Evolutionary conservation across 2,113 vertebrate species (phyloP), one percentile per base, ranked within the genome.

Genomic region (Xenopus laevis): DNA sequence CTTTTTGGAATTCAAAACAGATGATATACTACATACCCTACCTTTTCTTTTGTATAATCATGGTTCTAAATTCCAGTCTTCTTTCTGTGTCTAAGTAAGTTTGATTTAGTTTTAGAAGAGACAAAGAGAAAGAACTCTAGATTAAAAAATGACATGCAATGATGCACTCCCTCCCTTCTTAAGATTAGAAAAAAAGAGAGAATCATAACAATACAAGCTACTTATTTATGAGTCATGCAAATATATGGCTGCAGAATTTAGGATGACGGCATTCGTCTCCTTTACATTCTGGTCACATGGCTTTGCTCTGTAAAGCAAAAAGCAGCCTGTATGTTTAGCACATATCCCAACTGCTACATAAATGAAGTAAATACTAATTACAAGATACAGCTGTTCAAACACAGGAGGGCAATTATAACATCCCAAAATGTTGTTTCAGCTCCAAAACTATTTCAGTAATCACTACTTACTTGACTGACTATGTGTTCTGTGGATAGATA

Each of bases 311-410:
- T 15, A 79, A 23, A 78, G 18, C 77, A 4, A n/a, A 79, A 59
- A 72, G 0, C 63, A 55, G 27, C 63, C 72, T 7, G 13, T 59
- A 77, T 12, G 67, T 79, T 67, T 77, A 80, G 57, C 68, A 46
- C 6, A 79, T 83, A 81, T 81, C 60, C 83, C 82, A 85, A 77
- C 23, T 78, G 1, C 20, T 72, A 47, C 52, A 60, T 68, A 84
- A 85, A 78, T 71, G 1, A 83, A 77, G 45, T 47, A 86, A 84
- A 82, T 80, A 83, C 64, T 85, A 83, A 83, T 82, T 86, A 83
- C 13, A 80, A 80, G 53, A 80, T 1, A 84, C 66, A 81, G 52
- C 1, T 83, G 8, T 67, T 84, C 40, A 74, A 83, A 86, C 53
- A 83, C 46, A 83, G 76, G 23, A 86, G 9, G 58, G 80, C 73